Evolutionary conservation across 2,113 vertebrate genomes (phyloP), one percentile per base, ranked within the genome.

Genomic region (Silurus glanis): DNA sequence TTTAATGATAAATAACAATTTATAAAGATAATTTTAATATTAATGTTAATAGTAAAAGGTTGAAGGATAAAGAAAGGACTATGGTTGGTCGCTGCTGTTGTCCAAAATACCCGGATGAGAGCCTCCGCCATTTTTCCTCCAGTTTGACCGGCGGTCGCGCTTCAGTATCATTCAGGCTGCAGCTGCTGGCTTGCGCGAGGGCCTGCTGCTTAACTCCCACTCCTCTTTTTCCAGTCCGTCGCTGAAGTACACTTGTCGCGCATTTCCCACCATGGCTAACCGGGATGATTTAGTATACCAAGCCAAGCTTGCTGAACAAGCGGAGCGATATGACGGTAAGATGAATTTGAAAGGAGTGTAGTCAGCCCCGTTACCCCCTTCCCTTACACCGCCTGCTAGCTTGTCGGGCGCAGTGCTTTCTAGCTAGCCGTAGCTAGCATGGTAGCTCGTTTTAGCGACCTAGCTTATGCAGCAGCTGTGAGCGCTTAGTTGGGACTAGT

Each of bases 291-390:
- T 96, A 90, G 97, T 99, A 90, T 99, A 97, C 91, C 96, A 98
- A 95, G 98, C 98, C 90, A 99, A 99, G 93, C 96, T 99, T 87
- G 98, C 98, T 90, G 98, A 99, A 91, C 98, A 99, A 93, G 98
- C 97, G 61, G 98, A 99, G 94, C 94, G 97, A 95, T 99, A 99
- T 89, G 97, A 98, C 94, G 97, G 97, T 98, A 96, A 97, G 94
- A 3, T 62, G 82, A 90, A 4, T 47, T 75, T 13, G n/a, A n/a
- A 83, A 86, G 85, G 25, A 79, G 66, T 55, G 64, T 72, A 83
- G 64, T 58, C 62, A 83, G 87, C 89, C 85, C 76, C 87, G 85
- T 8, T 91, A 90, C 85, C 58, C 86, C 75, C 84, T 79, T 87
- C 56, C 25, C 23, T 51, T 19, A 21, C 56, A 12, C 83, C 76